These are phyloP conservation scores for Digitonthophagus gazella DNA, from an alignment of 2,888 invertebrate species.

Conservation along the genomic window DNA sequence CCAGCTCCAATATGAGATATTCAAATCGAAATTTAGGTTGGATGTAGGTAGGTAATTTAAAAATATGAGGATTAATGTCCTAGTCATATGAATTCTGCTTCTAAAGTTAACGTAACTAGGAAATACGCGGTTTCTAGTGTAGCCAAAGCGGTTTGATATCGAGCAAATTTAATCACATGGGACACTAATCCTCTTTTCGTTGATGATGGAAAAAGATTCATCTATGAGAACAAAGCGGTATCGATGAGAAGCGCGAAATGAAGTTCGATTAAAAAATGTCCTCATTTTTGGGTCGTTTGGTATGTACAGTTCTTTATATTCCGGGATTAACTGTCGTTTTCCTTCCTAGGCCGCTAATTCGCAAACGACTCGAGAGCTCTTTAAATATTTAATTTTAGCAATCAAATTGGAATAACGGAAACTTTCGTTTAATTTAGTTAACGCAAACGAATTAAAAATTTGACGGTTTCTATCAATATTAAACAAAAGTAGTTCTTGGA, in stretches of 20 bases:
- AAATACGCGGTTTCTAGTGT: too few species aligned
- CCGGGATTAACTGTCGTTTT: not conserved
- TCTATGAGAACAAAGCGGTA: not conserved
- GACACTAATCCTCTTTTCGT: not conserved
- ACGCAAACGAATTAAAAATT: not conserved
- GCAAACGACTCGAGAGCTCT: not conserved
- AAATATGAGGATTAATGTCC: too few species aligned
- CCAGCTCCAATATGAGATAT: too few species aligned
- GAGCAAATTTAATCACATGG: not conserved
- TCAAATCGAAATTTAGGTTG: too few species aligned
- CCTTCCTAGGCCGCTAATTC: not conserved
- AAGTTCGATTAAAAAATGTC: not conserved
- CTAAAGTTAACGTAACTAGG: too few species aligned
- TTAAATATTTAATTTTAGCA: too few species aligned
- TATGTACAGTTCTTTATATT: not conserved
- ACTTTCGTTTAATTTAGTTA: not conserved
- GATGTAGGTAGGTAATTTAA: too few species aligned
- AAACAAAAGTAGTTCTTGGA: too few species aligned
- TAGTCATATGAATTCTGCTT: too few species aligned
- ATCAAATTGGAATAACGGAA: not conserved
- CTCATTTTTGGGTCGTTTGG: not conserved
- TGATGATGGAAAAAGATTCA: not conserved
- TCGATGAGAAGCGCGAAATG: not conserved
- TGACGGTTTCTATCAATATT: not conserved
- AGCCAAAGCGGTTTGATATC: not conserved